A percentile compares a stretch with the other conserved stretches of the same genome.
These are phyloP conservation scores for Acrobasis suavella DNA, from an alignment of 2,888 invertebrate genomes.

Conservation along the genomic window DNA sequence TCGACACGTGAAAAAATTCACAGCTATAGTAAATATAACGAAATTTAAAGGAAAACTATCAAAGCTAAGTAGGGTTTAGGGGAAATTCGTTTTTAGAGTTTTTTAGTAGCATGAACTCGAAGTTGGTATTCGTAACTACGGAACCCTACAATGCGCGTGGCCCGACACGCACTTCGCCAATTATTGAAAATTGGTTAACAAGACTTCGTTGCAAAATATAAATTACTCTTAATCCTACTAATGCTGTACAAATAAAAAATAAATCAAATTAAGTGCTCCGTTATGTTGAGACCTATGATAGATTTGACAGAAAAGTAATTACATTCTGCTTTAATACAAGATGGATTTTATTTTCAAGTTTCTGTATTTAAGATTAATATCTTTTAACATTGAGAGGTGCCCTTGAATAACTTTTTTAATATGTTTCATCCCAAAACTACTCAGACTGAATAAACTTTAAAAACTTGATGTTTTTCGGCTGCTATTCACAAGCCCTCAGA, in stretches of 20 bases:
- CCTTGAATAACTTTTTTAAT: neutral
- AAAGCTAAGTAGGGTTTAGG: too few species aligned
- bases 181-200: too few species aligned
- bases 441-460: neutral
- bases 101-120: too few species aligned
- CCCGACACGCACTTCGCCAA: too few species aligned
- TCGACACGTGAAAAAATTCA: too few species aligned
- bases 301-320: neutral
- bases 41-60: too few species aligned
- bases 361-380: neutral
- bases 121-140: too few species aligned
- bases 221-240: neutral
- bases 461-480: neutral
- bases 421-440: neutral
- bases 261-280: neutral
- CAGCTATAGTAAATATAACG: too few species aligned
- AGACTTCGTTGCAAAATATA: too few species aligned
- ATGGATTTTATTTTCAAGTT: neutral
- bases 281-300: neutral
- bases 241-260: neutral
- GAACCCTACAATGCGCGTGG: too few species aligned
- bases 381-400: neutral
- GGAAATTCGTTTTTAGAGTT: too few species aligned
- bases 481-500: slow-evolving; percentile 5
- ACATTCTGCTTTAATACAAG: neutral